Conservation (phyloP, 2,113 vertebrate genomes). For the Colaptes auratus region DNA sequence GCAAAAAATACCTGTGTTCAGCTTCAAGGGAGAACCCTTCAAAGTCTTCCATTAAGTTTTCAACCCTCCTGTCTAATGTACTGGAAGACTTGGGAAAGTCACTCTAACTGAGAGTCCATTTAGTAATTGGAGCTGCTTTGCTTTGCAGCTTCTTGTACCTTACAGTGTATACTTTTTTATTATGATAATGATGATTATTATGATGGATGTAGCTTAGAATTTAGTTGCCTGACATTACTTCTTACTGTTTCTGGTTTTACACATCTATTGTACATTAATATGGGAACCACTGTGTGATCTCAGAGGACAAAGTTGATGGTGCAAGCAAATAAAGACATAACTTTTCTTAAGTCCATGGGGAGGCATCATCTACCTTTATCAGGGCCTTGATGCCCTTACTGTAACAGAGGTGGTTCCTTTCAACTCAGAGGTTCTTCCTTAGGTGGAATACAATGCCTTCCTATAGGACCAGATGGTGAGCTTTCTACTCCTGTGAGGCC, state of each 20-base stretch:
- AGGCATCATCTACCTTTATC: neutral
- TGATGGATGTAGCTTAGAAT: slow-evolving; percentile 74
- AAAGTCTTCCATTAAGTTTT: slow-evolving; percentile 53
- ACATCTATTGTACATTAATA: neutral
- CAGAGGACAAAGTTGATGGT: slow-evolving; percentile 13
- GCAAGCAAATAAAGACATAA: neutral
- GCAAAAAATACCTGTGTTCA: neutral
- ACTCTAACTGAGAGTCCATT: slow-evolving; percentile 50
- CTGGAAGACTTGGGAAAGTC: slow-evolving; percentile 62
- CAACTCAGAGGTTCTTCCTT: neutral
- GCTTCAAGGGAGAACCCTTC: slow-evolving; percentile 49
- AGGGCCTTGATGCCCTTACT: neutral
- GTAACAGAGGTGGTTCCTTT: neutral
- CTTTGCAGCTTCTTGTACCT: slow-evolving; percentile 81
- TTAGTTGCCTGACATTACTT: slow-evolving; percentile 77
- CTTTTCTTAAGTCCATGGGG: neutral
- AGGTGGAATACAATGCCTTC: neutral
- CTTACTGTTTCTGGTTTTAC: slow-evolving; percentile 70
- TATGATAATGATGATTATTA: slow-evolving; percentile 59
- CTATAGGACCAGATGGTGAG: neutral
- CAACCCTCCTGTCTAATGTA: neutral
- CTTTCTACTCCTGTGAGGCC: neutral
- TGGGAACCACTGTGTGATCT: slow-evolving; percentile 51
- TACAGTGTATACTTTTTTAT: slow-evolving; percentile 76
- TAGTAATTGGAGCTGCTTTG: slow-evolving; percentile 73